Percentiles rank a stretch among this genome's conserved stretches.
Conservation (phyloP, 2,113 vertebrate genomes). For the Phalacrocorax carbo region DNA sequence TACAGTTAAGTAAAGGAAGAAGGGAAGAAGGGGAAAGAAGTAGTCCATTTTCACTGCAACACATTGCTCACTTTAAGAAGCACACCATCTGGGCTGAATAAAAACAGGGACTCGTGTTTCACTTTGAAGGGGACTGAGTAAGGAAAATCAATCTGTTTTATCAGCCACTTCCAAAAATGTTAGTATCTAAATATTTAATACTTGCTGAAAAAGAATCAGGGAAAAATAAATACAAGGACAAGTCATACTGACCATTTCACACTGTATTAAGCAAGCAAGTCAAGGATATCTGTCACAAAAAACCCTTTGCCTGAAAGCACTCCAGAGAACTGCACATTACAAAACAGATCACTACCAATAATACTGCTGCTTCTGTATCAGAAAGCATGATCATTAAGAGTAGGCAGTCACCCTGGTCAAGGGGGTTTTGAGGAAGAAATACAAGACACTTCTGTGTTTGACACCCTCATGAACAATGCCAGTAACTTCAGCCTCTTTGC, state of each 20-base stretch:
- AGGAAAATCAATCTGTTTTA: slow-evolving; percentile 15
- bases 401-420: background rate
- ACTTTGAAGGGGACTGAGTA: background rate
- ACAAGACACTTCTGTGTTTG: background rate
- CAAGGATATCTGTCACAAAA: background rate
- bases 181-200: slow-evolving; percentile 39
- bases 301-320: background rate
- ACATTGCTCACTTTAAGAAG: slow-evolving; percentile 68
- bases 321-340: background rate
- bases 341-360: background rate
- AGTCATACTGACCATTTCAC: background rate
- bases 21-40: slow-evolving; percentile 5
- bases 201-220: background rate
- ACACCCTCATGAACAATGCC: background rate
- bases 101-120: background rate
- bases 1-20: slow-evolving; percentile 47
- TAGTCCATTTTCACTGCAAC: slow-evolving; percentile 50
- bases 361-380: background rate
- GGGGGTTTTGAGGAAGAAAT: background rate
- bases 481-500: background rate
- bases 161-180: slow-evolving; percentile 6
- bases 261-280: background rate
- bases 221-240: background rate
- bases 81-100: slow-evolving; percentile 54
- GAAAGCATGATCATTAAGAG: background rate